Evolutionary conservation across 2,888 invertebrate genomes (phyloP).

Genomic region (Machimus atricapillus): DNA sequence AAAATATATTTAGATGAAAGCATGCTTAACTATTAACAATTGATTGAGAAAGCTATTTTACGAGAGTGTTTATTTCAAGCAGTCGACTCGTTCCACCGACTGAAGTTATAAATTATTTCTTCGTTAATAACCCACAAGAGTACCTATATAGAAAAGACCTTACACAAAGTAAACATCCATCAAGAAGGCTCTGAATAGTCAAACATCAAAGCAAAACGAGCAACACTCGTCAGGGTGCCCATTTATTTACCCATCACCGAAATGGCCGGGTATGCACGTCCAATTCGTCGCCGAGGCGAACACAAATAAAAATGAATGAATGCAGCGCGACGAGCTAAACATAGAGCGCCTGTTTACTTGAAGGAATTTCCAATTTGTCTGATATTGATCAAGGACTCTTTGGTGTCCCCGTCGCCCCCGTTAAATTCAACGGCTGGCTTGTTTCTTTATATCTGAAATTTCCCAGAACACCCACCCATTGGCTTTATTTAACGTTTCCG

Average conservation of each 20-base stretch:
- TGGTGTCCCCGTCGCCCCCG: background rate
- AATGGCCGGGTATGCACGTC: background rate
- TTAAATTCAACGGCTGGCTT: background rate
- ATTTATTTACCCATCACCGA: background rate
- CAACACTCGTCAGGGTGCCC: background rate
- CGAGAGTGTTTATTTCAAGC: background rate
- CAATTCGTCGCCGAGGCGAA: background rate
- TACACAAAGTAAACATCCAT: background rate
- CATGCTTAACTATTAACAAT: background rate
- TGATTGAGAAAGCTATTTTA: background rate
- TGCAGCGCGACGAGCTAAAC: background rate
- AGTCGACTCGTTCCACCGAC: background rate
- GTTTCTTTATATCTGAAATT: background rate
- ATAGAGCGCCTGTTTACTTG: background rate
- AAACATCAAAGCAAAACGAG: background rate
- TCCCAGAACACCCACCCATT: background rate
- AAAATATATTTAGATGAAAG: background rate
- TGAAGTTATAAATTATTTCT: background rate
- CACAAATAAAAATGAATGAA: background rate
- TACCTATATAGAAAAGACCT: background rate
- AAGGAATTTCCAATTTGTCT: slow-evolving; percentile 19
- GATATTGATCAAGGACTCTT: slow-evolving; percentile 3
- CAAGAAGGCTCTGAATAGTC: background rate
- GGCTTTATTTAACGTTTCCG: slow-evolving; percentile 3
- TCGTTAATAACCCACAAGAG: background rate